Conservation (phyloP, 2,113 vertebrate species). For the Pseudorhombus dupliciocellatus region DNA sequence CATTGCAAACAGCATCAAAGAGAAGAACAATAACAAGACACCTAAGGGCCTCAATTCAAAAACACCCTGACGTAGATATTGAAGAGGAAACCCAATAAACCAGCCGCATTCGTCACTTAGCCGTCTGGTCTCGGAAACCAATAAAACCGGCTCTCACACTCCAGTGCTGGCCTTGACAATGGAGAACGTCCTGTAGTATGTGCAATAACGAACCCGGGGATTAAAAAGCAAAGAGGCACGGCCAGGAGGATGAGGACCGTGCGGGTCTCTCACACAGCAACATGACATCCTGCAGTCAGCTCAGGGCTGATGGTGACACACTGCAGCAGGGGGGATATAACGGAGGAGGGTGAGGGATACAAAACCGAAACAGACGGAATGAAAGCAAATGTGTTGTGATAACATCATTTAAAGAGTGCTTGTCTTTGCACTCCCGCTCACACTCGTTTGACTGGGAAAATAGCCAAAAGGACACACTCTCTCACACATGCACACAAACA, state of each 20-base stretch:
- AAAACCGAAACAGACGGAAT: slow-evolving; percentile 59
- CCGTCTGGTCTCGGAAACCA: slow-evolving; percentile 5
- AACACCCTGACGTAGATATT: neutral
- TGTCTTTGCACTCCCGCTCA: slow-evolving; percentile 53
- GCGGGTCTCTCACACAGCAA: neutral
- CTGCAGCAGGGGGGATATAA: neutral
- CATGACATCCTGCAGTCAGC: neutral
- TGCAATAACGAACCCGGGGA: slow-evolving; percentile 31
- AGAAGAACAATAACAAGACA: neutral
- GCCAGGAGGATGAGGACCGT: slow-evolving; percentile 8
- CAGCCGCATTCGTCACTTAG: neutral
- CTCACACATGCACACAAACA: slow-evolving; percentile 2
- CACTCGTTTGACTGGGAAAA: slow-evolving; percentile 75
- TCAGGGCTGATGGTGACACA: slow-evolving; percentile 15
- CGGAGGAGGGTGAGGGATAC: slow-evolving; percentile 4
- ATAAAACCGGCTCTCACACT: neutral
- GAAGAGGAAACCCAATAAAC: neutral
- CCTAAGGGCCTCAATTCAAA: neutral
- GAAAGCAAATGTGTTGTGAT: slow-evolving; percentile 68
- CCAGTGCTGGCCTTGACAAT: neutral
- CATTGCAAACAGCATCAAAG: neutral
- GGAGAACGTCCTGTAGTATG: slow-evolving; percentile 6
- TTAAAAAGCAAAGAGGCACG: too few species aligned
- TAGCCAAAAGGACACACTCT: slow-evolving; percentile 62
- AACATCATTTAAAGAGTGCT: slow-evolving; percentile 70